Conservation (phyloP, 2,797 vertebrate genomes). For the Eospalax fontanierii region DNA sequence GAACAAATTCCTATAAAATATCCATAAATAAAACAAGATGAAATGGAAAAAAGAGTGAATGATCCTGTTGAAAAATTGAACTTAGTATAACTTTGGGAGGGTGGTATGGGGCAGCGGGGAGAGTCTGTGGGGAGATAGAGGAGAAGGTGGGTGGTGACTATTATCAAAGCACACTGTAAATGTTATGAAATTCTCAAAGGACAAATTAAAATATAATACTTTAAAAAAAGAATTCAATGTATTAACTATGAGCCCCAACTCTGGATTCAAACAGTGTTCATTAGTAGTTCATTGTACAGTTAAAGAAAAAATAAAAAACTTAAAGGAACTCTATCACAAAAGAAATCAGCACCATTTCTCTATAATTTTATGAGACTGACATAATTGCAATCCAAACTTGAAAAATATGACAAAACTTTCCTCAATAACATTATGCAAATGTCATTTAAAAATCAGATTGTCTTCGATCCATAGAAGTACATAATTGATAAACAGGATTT, state of each 20-base stretch:
- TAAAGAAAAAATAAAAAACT: background rate
- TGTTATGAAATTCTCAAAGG: too few species aligned
- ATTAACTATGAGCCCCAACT: background rate
- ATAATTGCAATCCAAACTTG: background rate
- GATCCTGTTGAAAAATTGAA: background rate
- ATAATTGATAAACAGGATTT: background rate
- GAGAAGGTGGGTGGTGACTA: too few species aligned
- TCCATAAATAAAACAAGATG: background rate
- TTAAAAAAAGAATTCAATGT: background rate
- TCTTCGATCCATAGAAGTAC: background rate
- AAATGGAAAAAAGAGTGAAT: background rate
- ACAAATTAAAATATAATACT: background rate
- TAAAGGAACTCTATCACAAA: constrained; percentile 14
- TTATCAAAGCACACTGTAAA: too few species aligned
- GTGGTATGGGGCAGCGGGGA: too few species aligned
- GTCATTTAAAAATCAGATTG: background rate
- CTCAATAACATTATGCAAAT: background rate
- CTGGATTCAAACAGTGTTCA: background rate
- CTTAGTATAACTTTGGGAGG: too few species aligned
- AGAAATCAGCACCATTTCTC: background rate
- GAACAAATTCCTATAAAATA: background rate
- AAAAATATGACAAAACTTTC: constrained; percentile 4
- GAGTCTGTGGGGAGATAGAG: too few species aligned
- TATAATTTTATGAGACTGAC: background rate
- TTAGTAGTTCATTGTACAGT: background rate